Evolutionary conservation across 1,140 invertebrate genomes (phyloP).

Genomic region (Solenopsis invicta): DNA sequence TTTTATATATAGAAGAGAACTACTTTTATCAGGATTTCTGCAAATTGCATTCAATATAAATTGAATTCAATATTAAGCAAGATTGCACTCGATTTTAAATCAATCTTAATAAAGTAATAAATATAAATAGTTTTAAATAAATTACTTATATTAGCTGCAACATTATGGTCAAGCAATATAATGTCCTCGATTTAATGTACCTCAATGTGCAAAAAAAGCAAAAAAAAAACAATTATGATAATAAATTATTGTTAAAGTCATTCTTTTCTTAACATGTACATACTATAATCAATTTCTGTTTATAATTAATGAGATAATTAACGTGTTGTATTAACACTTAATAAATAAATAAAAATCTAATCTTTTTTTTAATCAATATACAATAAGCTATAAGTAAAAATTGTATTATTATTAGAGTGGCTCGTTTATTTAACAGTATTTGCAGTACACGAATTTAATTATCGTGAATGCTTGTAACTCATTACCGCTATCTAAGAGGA

Average conservation of each 20-base stretch:
- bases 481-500: slow-evolving; percentile 44
- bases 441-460: slow-evolving; percentile 29
- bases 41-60: slow-evolving; percentile 29
- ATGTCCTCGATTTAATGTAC: slow-evolving; percentile 71
- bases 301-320: background rate
- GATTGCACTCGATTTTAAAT: background rate
- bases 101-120: background rate
- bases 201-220: slow-evolving; percentile 63
- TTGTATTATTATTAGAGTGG: slow-evolving; percentile 10
- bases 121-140: background rate
- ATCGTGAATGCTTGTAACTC: slow-evolving; percentile 42
- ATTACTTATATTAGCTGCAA: background rate
- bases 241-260: background rate
- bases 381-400: background rate
- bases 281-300: background rate
- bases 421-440: background rate
- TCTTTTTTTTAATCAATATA: background rate
- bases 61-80: background rate
- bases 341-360: background rate
- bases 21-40: slow-evolving; percentile 19
- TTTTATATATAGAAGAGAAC: background rate
- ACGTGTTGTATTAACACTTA: background rate
- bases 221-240: slow-evolving; percentile 42
- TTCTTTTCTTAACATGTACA: background rate
- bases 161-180: slow-evolving; percentile 24